Percentiles rank a stretch among this genome's conserved stretches.
These are phyloP conservation scores for Ceratosolen fusciceps DNA, from an alignment of 1,140 invertebrate genomes.

Conservation along the genomic window DNA sequence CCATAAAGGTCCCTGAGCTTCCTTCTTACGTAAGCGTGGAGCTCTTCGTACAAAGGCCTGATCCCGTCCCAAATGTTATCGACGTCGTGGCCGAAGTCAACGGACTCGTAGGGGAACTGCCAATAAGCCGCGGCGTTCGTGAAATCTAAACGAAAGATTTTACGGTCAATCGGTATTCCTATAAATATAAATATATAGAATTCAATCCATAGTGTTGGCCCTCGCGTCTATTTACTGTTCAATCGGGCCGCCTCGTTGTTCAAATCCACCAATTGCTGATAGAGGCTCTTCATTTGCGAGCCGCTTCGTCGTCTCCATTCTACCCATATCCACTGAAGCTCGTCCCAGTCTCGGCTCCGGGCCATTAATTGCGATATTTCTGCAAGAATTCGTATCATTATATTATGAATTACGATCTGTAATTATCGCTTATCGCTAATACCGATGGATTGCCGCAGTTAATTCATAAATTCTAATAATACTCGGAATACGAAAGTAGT, in stretches of 20 bases:
- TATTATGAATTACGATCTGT: no score
- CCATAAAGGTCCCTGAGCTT: slow-evolving; percentile 87
- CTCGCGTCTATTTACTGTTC: slow-evolving; percentile 79
- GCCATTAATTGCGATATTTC: slow-evolving; percentile 75
- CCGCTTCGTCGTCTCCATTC: slow-evolving; percentile 88
- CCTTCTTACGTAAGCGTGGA: slow-evolving; percentile 91
- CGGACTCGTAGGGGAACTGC: slow-evolving; percentile 86
- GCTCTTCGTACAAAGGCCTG: slow-evolving; percentile 86
- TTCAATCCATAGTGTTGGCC: no score
- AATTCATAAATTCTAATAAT: no score
- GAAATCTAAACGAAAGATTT: slow-evolving; percentile 76
- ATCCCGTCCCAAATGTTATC: slow-evolving; percentile 88
- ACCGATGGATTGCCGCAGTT: no score
- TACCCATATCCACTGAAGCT: slow-evolving; percentile 87
- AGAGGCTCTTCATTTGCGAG: slow-evolving; percentile 84
- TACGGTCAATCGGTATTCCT: background rate
- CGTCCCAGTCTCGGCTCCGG: slow-evolving; percentile 86
- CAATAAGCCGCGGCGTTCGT: slow-evolving; percentile 86
- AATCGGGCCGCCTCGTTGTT: slow-evolving; percentile 89
- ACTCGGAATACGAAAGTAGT: no score
- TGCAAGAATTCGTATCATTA: slow-evolving; percentile 45
- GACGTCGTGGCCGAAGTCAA: slow-evolving; percentile 81
- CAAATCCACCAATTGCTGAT: slow-evolving; percentile 85
- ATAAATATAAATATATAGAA: background rate
- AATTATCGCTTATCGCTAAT: no score